Evolutionary conservation across 2,888 invertebrate species (phyloP).

Genomic region (Ennomos erosarius): DNA sequence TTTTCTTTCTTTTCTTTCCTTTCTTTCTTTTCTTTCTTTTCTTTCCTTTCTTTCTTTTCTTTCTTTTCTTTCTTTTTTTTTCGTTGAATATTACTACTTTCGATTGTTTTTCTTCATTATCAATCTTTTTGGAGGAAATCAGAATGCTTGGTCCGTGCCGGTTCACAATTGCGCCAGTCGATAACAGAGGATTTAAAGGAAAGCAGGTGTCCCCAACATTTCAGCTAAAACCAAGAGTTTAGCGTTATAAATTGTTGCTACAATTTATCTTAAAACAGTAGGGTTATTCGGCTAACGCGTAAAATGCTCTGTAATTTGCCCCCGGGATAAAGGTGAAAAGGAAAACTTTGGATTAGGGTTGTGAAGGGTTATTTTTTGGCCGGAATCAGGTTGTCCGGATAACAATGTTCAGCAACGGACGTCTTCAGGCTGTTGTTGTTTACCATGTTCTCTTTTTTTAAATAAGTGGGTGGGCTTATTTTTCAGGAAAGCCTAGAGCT

Average conservation of each 20-base stretch:
- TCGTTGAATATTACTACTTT: too few relatives aligned
- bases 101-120: too few relatives aligned
- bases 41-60: too few relatives aligned
- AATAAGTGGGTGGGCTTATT: too few relatives aligned
- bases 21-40: too few relatives aligned
- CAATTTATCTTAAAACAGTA: slow-evolving; percentile 37
- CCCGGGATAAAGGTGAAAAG: slow-evolving; percentile 20
- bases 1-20: too few relatives aligned
- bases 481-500: too few relatives aligned
- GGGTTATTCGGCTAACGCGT: slow-evolving; percentile 22
- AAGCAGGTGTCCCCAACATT: slow-evolving; percentile 42
- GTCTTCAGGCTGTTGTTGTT: too few relatives aligned
- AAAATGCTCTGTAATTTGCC: slow-evolving; percentile 21
- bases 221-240: slow-evolving; percentile 33
- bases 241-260: slow-evolving; percentile 41
- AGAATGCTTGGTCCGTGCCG: neutral
- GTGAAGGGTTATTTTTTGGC: neutral
- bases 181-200: slow-evolving; percentile 18
- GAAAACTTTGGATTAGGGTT: slow-evolving; percentile 16
- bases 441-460: too few relatives aligned
- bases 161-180: slow-evolving; percentile 8
- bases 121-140: too few relatives aligned
- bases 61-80: too few relatives aligned
- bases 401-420: too few relatives aligned
- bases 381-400: slow-evolving; percentile 7